phyloP scores from a whole-genome alignment of 2,888 invertebrate species.

The Zygaena filipendulae region DNA sequence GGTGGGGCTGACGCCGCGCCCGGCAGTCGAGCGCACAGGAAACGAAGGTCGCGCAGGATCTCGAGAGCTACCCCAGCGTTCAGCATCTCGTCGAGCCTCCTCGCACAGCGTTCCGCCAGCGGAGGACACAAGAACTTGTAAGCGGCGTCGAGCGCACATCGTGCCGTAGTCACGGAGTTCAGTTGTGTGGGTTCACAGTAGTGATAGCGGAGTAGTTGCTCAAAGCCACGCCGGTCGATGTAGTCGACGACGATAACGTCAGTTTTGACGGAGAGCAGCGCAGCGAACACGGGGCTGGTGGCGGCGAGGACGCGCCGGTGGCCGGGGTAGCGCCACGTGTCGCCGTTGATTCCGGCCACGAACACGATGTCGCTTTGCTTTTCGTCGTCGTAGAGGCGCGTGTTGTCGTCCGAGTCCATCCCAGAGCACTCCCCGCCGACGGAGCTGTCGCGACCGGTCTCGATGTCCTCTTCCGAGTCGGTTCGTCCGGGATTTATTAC shows the following conservation, averaged over 20 bases:
- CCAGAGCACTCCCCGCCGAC: conserved; percentile 21
- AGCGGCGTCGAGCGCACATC: conserved; percentile 78
- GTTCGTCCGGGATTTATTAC: conserved; percentile 52
- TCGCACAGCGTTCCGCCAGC: conserved; percentile 74
- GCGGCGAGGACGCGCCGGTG: conserved; percentile 72
- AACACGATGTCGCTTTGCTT: conserved; percentile 70
- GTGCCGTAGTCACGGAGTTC: conserved; percentile 72
- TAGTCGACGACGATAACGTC: conserved; percentile 65
- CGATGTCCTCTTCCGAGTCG: conserved; percentile 28
- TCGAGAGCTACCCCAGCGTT: conserved; percentile 73
- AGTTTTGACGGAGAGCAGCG: conserved; percentile 56
- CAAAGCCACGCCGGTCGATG: conserved; percentile 74
- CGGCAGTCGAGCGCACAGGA: conserved; percentile 48
- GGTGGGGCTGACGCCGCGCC: conserved; percentile 63
- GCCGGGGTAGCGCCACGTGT: conserved; percentile 76
- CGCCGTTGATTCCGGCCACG: conserved; percentile 72
- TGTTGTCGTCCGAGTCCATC: conserved; percentile 30
- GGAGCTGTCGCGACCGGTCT: conserved; percentile 22
- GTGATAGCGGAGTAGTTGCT: conserved; percentile 73
- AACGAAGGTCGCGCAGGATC: conserved; percentile 69
- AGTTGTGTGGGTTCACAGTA: conserved; percentile 72
- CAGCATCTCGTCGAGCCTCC: conserved; percentile 73
- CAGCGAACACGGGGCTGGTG: conserved; percentile 72
- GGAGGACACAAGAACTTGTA: conserved; percentile 79
- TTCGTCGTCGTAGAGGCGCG: conserved; percentile 60